These are phyloP conservation scores for Galerucella pusilla DNA, from an alignment of 2,888 invertebrate species.

Conservation along the genomic window DNA sequence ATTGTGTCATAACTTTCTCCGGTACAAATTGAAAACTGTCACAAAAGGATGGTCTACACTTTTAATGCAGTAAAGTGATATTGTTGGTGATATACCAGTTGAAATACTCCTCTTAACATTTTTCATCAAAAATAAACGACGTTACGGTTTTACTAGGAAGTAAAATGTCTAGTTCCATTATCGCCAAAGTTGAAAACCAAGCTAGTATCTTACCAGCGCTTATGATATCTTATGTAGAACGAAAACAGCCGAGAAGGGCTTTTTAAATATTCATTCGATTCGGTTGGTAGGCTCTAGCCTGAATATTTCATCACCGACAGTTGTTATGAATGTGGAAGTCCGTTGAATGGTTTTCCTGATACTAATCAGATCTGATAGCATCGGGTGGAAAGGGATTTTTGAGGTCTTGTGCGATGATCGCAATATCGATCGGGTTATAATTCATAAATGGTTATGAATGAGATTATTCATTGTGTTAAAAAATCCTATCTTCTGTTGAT, in stretches of 20 bases:
- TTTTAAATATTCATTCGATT: conserved; percentile 22
- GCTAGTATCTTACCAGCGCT: neutral
- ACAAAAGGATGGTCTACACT: no score
- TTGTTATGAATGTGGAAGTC: conserved; percentile 30
- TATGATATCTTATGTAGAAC: conserved; percentile 16
- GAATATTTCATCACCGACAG: conserved; percentile 23
- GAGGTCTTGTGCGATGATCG: conserved; percentile 1
- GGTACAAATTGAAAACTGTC: no score
- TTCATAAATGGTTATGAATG: neutral
- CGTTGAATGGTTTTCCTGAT: conserved; percentile 20
- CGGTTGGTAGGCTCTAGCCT: conserved; percentile 13
- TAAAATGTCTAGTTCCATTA: conserved; percentile 4
- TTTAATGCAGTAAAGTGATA: no score
- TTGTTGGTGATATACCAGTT: no score
- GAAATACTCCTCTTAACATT: no score
- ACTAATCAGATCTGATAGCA: conserved; percentile 23
- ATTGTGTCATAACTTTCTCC: no score
- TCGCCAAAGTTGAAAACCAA: neutral
- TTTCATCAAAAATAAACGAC: no score
- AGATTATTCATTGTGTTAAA: neutral
- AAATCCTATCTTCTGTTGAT: neutral
- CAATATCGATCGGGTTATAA: neutral
- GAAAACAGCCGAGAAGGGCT: conserved; percentile 8
- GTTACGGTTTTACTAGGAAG: neutral
- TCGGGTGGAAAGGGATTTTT: conserved; percentile 12